phyloP scores from a whole-genome alignment of 1,140 invertebrate genomes.

The Ostrea edulis region DNA sequence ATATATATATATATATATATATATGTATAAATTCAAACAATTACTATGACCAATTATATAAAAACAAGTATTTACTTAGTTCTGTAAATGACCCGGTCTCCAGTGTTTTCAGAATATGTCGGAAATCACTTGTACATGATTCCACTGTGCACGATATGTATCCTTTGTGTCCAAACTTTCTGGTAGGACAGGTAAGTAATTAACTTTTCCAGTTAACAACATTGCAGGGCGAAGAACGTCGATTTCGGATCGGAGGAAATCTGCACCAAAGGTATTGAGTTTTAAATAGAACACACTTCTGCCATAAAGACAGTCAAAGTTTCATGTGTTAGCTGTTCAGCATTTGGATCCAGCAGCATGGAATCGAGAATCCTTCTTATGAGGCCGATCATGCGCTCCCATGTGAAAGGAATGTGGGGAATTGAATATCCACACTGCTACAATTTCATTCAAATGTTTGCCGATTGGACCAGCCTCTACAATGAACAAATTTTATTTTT shows the following conservation, averaged over 20 bases:
- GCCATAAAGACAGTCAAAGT: slow-evolving; percentile 45
- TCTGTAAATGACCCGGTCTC: slow-evolving; percentile 39
- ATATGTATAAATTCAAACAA: no score
- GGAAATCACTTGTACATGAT: slow-evolving; percentile 53
- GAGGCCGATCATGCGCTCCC: slow-evolving; percentile 17
- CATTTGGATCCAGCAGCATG: not conserved
- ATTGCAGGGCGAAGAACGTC: slow-evolving; percentile 45
- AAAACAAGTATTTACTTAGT: no score
- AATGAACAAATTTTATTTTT: no score
- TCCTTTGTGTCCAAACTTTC: slow-evolving; percentile 25
- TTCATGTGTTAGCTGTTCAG: slow-evolving; percentile 46
- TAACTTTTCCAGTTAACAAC: slow-evolving; percentile 52
- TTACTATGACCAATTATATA: no score
- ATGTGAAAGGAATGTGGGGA: slow-evolving; percentile 46
- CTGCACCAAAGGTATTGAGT: slow-evolving; percentile 49
- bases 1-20: no score
- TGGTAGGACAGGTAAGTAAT: not conserved
- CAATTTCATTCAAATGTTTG: not conserved
- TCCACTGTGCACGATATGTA: slow-evolving; percentile 52
- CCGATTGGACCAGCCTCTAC: not conserved
- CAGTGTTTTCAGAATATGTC: slow-evolving; percentile 58
- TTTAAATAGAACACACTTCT: slow-evolving; percentile 52
- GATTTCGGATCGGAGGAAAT: slow-evolving; percentile 51
- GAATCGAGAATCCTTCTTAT: slow-evolving; percentile 16
- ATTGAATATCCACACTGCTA: slow-evolving; percentile 45